Evolutionary conservation across 2,797 vertebrate genomes (phyloP), one percentile per base, ranked within the genome.

Genomic region (Melanotaenia parkinsoni): DNA sequence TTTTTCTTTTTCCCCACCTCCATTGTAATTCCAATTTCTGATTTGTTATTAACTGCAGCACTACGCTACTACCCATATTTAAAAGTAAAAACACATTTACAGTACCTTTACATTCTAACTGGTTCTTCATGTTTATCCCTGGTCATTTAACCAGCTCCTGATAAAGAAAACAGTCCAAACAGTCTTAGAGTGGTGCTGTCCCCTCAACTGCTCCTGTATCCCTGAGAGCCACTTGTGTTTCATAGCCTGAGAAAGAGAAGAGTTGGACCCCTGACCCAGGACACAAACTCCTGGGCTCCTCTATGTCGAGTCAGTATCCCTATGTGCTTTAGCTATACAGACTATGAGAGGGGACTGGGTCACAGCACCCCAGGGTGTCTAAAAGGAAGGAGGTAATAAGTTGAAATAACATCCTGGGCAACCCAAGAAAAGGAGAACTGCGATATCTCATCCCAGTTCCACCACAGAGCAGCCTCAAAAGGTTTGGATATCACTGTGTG

Each of bases 361-460:
- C 86, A 79, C 81, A 82, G 86, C 86, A 87, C 86, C 90, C 87
- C 61, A 78, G 64, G 83, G 84, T 89, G 88, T 83, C 74, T 50
- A 81, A 67, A 69, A 32, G 67, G 67, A 80, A 76, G 71, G 77
- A 84, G 78, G 72, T 30, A 77, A 62, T 54, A 77, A 88, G 89
- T 83, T 92, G 76, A 90, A 93, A 93, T 93, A 91, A 89, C 90
- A 93, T 91, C 89, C 90, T 79, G 74, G 72, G 71, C 78, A 79
- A 81, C 60, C 77, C 73, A 81, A 79, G 85, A 85, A 90, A 80
- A 88, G 83, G 79, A 89, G 74, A 85, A 73, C 79, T 65, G 70
- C 2, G 62, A 86, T 88, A 89, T 86, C 84, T 84, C 83, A 77
- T 87, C 84, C 69, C 58, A 7, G 65, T 75, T 87, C 73, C 80